These are phyloP conservation scores for Allochrocebus solatus DNA, from an alignment of 2,797 vertebrate genomes.

Conservation along the genomic window DNA sequence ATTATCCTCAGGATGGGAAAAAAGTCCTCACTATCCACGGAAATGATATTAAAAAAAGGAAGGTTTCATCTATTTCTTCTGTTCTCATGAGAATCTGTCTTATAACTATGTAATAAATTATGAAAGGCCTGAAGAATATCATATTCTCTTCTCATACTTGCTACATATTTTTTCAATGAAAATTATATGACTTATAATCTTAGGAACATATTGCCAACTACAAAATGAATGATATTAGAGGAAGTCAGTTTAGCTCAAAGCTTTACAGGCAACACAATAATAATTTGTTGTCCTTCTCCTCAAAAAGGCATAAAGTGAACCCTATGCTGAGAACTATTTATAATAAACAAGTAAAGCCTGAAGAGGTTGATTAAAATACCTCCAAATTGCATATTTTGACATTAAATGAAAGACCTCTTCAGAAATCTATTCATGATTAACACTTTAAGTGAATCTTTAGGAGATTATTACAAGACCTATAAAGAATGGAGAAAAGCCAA, in stretches of 20 bases:
- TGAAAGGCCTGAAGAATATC: not conserved
- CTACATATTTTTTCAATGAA: conserved; percentile 10
- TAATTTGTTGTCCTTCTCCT: not conserved
- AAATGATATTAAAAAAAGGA: not conserved
- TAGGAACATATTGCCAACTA: not conserved
- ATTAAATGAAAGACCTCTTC: not conserved
- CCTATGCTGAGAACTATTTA: not conserved
- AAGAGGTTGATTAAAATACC: not conserved
- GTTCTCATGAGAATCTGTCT: not conserved
- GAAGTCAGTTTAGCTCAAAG: not conserved
- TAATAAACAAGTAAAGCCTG: not conserved
- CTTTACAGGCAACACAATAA: not conserved
- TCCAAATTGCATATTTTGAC: not conserved
- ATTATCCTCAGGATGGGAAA: not conserved
- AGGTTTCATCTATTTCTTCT: not conserved
- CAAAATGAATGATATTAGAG: not conserved
- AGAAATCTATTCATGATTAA: not conserved
- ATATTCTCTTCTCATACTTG: conserved; percentile 4
- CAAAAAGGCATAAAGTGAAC: not conserved
- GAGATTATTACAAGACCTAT: not conserved
- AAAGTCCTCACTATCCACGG: not conserved
- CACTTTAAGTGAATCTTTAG: not conserved
- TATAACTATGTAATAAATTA: not conserved
- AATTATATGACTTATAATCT: not conserved
- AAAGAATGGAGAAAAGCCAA: not conserved